Evolutionary conservation across 2,888 invertebrate species (phyloP), one percentile per base, ranked within the genome.

Genomic region (Notocelia uddmanniana): DNA sequence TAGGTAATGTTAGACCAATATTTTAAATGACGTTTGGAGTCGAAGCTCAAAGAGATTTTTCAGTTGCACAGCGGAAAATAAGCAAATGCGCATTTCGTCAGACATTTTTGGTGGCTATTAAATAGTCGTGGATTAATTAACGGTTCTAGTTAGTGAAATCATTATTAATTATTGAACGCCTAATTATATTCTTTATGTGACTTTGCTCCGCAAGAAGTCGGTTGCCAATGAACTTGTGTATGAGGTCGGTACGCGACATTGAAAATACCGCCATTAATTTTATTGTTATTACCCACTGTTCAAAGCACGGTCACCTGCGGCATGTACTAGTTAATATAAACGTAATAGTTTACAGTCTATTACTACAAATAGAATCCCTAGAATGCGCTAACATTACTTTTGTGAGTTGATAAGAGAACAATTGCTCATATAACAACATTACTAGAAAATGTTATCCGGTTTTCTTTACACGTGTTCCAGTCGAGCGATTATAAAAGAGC

Each of bases 161-260:
- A 3, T 2, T 31, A 31, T n/a, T n/a, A n/a, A n/a, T n/a, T 37
- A 37, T 37, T 11, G 13, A 37, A 37, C 13, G 13, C 13, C 13
- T 13, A 37, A 13, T 37, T 3, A 13, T 37, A 37, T 37, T 13
- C n/a, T 37, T 37, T 37, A 37, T 13, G 13, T 0, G 3, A 37
- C 37, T 45, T n/a, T n/a, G n/a, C 45, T 45, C 19, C 1, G 57
- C 34, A 19, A 18, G 19, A 58, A 58, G 34, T 31, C 19, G 34
- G 11, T 8, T 13, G 18, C 58, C 21, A 59, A 34, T 68, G 68
- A 68, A 68, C 58, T 59, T 23, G 68, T 21, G 34, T 48, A 19
- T 48, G 34, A n/a, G 68, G 68, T 68, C 68, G 48, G 34, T 50
- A 19, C 31, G 58, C 41, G 58, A 68, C 68, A 68, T 68, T 68